phyloP scores from a whole-genome alignment of 2,888 invertebrate genomes.

The Chymomyza procnemis region DNA sequence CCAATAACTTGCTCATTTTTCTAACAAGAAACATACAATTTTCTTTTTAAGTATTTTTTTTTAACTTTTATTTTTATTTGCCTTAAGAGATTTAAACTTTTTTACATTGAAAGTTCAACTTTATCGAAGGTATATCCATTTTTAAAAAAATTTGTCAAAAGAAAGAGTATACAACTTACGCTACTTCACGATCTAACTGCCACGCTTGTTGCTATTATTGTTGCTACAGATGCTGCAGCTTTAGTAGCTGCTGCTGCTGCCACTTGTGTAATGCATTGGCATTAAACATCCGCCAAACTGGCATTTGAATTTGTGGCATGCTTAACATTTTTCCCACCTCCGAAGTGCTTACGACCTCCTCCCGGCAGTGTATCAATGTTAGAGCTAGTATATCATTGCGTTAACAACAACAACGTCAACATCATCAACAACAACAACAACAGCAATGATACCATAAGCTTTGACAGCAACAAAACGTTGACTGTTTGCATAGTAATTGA shows the following conservation, averaged over 20 bases:
- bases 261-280: not conserved
- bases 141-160: not conserved
- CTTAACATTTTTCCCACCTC: not conserved
- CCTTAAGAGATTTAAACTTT: too few relatives aligned
- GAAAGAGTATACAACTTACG: not conserved
- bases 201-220: not conserved
- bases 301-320: conserved; percentile 1
- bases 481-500: conserved; percentile 8
- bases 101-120: too few relatives aligned
- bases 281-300: not conserved
- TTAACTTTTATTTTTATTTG: too few relatives aligned
- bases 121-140: too few relatives aligned
- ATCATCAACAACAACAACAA: not conserved
- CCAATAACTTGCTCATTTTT: too few relatives aligned
- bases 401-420: not conserved
- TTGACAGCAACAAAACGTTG: not conserved
- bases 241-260: not conserved
- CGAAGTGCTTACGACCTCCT: not conserved
- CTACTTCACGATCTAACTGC: not conserved
- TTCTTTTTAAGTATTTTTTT: too few relatives aligned
- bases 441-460: not conserved
- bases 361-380: not conserved
- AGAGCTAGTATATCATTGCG: not conserved
- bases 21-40: too few relatives aligned
- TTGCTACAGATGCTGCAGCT: not conserved